Base-by-base conservation (phyloP, 2,888 invertebrate species). In the Nomada flava region DNA sequence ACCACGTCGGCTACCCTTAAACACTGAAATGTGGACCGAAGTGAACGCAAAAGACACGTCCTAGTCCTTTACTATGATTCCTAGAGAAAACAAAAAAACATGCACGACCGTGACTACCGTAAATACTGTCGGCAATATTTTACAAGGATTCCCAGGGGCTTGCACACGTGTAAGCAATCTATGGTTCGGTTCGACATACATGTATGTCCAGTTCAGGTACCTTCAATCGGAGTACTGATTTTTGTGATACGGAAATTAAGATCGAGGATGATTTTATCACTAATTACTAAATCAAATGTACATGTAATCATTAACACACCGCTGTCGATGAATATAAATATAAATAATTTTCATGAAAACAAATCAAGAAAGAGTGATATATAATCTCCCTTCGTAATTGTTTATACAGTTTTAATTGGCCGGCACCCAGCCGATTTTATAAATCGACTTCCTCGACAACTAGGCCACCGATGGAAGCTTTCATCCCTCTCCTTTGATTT, bases 1-100 rank as follows among this genome's bases (percentile, higher is more conserved):
- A 91, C 89, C 86, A 88, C 85, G 88, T 88, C 84, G 84, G 85
- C 89, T 89, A 90, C 90, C 91, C 90, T 91, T 90, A 91, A 90
- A 91, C 90, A 88, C 87, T 87, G 88, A 90, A 91, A 90, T 86
- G 89, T 88, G 88, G 86, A 86, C 89, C 86, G 84, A 89, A 85
- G 84, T 86, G 85, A 89, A 83, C 76, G 85, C 85, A 81, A 86
- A 86, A 82, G 73, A 62, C 76, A 77, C 67, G 47, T 74, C 73
- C 67, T 15, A 69, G 53, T 50, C 67, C 71, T 75, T 76, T 63
- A 7, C 67, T 55, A 47, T 23, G 18, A 52, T 63, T 71, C 11
- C 11, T 2, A 26, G 13, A 7, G 1, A 23, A 13, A 47, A 10
- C 9, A 44, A 20, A 50, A 44, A 47, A 15, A 50, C 29, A 29